Evolutionary conservation across 2,797 vertebrate species (phyloP).

Genomic region (Adelosebastes latens): DNA sequence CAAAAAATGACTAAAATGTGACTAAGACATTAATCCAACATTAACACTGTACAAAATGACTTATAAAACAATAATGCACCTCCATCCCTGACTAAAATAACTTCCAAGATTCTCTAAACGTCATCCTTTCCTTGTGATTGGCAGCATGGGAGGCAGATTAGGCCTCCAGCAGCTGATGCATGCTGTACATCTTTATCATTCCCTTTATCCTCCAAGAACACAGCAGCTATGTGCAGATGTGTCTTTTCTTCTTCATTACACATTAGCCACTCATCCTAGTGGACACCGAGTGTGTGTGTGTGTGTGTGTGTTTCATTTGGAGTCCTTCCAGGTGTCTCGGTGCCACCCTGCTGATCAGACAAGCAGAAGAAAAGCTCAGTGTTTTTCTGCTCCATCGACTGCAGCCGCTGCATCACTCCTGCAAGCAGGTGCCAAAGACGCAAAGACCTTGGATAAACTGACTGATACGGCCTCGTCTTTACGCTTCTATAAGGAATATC

Average conservation of each 20-base stretch:
- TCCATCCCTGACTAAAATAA: not conserved
- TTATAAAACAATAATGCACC: not conserved
- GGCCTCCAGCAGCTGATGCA: conserved; percentile 24
- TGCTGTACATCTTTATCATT: conserved; percentile 7
- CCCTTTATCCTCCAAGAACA: conserved; percentile 31
- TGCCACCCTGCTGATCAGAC: conserved; percentile 74
- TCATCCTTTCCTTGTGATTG: not conserved
- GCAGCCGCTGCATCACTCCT: conserved; percentile 78
- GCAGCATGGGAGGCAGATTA: not conserved
- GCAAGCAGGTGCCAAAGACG: conserved; percentile 84
- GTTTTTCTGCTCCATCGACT: conserved; percentile 85
- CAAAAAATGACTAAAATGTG: no score
- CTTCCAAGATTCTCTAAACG: not conserved
- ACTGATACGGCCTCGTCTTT: not conserved
- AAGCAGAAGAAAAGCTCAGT: conserved; percentile 85
- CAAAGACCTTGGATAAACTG: not conserved
- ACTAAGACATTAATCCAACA: no score
- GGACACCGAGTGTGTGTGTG: conserved; percentile 15
- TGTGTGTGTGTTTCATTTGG: conserved; percentile 53
- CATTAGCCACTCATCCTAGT: conserved; percentile 63
- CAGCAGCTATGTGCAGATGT: conserved; percentile 68
- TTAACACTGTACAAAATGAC: no score
- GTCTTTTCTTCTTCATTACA: conserved; percentile 77
- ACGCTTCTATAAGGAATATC: not conserved
- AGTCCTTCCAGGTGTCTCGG: conserved; percentile 77